Evolutionary conservation across 2,888 invertebrate genomes (phyloP), one percentile per base, ranked within the genome.

Genomic region (Aspidiotus rigidus): DNA sequence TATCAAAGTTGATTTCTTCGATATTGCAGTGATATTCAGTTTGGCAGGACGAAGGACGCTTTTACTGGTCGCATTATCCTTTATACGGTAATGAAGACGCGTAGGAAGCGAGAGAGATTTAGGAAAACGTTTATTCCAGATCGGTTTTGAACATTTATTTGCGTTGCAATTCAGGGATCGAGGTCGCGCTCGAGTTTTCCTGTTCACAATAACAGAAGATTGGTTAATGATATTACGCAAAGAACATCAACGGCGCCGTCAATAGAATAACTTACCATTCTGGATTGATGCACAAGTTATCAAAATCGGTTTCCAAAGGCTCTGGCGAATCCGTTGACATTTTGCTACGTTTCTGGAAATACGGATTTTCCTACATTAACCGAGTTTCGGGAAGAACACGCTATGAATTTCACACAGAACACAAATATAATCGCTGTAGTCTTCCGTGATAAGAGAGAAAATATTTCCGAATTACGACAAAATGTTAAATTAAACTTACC

Each of bases 271-370:
- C 67, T 67, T 7, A 67, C 67, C 59, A 17, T 49, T 15, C 16
- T 7, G 67, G 67, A 60, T 67, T 67, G 11, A 67, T 67, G 15
- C 67, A 59, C 49, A 67, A 49, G 11, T 59, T 59, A 39, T 67
- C 44, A 16, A 67, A 67, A 28, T 67, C 67, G 1, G 67, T 42
- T 60, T 67, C 67, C 40, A 67, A n/a, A 41, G 59, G 59, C 15
- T 67, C 49, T 7, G 67, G 67, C 49, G 10, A n/a, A 49, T 49
- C n/a, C n/a, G 49, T 49, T 13, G 49, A 49, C 49, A 49, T 49
- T 49, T 3, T 28, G 28, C 49, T 49, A 49, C 49, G 49, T n/a
- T 3, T n/a, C 49, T 49, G 6, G 3, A 49, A 6, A 28, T 28
- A 5, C 28, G 28, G 28, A 28, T 28, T 28, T 28, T 28, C 28